phyloP scores from a whole-genome alignment of 1,140 invertebrate species.

The Drosophila tropicalis region DNA sequence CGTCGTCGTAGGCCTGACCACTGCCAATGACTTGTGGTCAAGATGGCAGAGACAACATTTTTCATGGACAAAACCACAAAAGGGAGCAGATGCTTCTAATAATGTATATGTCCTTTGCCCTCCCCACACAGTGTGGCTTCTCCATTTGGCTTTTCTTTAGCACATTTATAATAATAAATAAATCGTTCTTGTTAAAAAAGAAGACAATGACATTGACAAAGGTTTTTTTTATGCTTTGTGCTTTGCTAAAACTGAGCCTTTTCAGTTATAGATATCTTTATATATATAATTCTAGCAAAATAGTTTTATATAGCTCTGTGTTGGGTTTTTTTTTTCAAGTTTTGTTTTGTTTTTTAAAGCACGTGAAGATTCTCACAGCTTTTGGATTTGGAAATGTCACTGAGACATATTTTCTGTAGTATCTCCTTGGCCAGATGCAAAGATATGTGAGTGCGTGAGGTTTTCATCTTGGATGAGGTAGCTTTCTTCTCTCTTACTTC shows the following conservation, averaged over 20 bases:
- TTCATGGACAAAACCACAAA: conserved; percentile 13
- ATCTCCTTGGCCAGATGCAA: conserved; percentile 91
- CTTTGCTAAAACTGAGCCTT: conserved; percentile 22
- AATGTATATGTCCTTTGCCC: conserved; percentile 3
- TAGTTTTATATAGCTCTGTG: conserved; percentile 9
- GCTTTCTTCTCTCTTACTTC: conserved; percentile 89
- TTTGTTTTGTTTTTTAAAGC: conserved; percentile 85
- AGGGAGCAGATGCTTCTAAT: conserved; percentile 8
- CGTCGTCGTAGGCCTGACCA: conserved; percentile 64
- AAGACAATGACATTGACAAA: conserved; percentile 11
- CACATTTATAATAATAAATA: conserved; percentile 11
- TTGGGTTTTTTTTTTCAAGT: neutral
- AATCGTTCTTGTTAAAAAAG: conserved; percentile 1
- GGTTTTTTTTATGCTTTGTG: neutral
- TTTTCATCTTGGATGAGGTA: conserved; percentile 86
- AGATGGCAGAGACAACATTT: conserved; percentile 13
- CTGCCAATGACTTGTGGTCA: conserved; percentile 54
- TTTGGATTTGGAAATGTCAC: conserved; percentile 93
- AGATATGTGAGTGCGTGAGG: conserved; percentile 88
- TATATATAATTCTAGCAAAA: conserved; percentile 26
- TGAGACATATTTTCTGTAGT: conserved; percentile 93
- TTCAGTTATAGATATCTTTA: conserved; percentile 34
- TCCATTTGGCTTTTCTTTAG: neutral
- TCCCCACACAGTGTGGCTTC: neutral
- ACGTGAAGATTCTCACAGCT: conserved; percentile 96